Evolutionary conservation across 2,888 invertebrate genomes (phyloP).

Genomic region (Tetragnatha montana): DNA sequence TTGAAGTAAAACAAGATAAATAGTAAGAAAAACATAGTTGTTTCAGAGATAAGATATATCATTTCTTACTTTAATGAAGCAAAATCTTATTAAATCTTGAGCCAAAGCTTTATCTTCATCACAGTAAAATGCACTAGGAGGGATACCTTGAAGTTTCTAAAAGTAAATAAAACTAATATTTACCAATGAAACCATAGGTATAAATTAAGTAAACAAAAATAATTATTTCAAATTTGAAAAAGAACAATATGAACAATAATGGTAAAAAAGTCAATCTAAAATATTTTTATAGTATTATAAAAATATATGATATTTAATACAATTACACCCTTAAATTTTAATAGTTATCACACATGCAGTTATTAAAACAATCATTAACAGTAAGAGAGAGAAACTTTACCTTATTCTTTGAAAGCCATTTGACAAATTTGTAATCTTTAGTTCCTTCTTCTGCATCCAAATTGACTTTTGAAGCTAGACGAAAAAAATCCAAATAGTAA

Average conservation of each 20-base stretch:
- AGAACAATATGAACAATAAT: too few relatives aligned
- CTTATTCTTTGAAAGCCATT: slow-evolving; percentile 93
- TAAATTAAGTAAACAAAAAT: too few relatives aligned
- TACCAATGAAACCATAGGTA: too few relatives aligned
- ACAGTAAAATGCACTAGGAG: slow-evolving; percentile 94
- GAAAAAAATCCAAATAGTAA: slow-evolving; percentile 9
- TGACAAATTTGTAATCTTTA: slow-evolving; percentile 92
- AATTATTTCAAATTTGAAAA: too few relatives aligned
- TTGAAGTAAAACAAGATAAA: not conserved
- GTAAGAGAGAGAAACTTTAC: slow-evolving; percentile 22
- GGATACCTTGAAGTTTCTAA: slow-evolving; percentile 93
- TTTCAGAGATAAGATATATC: not conserved
- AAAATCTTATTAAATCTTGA: slow-evolving; percentile 92
- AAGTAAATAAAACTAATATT: slow-evolving; percentile 68
- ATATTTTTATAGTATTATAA: too few relatives aligned
- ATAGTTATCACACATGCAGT: too few relatives aligned
- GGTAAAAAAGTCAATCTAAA: too few relatives aligned
- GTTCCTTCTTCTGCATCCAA: slow-evolving; percentile 80
- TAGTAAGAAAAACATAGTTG: not conserved
- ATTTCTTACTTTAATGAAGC: slow-evolving; percentile 89
- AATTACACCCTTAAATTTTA: too few relatives aligned
- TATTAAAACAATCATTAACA: too few relatives aligned
- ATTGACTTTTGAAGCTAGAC: slow-evolving; percentile 82
- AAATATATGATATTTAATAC: too few relatives aligned
- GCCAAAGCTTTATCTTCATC: slow-evolving; percentile 86